Base-by-base conservation (phyloP, 2,797 vertebrate genomes). In the Sebastes vulpes region DNA sequence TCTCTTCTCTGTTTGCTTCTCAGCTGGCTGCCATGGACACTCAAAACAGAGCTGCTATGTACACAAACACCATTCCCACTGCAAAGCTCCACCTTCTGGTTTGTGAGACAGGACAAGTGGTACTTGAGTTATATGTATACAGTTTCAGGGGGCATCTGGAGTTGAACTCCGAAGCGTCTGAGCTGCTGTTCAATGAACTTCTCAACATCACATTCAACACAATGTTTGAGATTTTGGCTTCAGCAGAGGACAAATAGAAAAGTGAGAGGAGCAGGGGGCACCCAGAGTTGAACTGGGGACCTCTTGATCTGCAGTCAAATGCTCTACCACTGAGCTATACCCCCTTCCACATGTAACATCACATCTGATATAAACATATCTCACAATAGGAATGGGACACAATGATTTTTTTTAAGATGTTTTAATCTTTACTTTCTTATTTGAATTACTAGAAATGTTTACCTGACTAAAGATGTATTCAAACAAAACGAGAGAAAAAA, bases 301-400 rank as follows among this genome's bases (percentile, higher is more conserved):
- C 81, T 67, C 71, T 90, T 90, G 83, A 89, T 79, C 90, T 92
- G 86, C 78, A 90, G 82, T 94, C 88, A 89, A 68, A 92, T 86
- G 86, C 89, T 83, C 90, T 88, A 73, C 89, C 88, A 85, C 85
- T 90, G 92, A 93, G 83, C 78, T 93, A 88, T 81, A 90, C 89
- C 84, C 81, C 87, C 86, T n/a, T 10, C 4, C 0, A 6, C 5
- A 42, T 18, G 14, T 0, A 7, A 7, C 6, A 1, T 7, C 14
- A 46, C 16, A 46, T 18, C 42, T 46, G 42, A 46, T 46, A 46
- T 42, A 6, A 42, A 3, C 0, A 42, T 42, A 42, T 42, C 14
- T 42, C 14, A 42, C 14, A 16, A 1, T 42, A 16, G 5, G 14
- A 42, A 42, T 42, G 14, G 11, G 35, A 38, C 0, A 38, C 11